Base-by-base conservation (phyloP, 2,888 invertebrate species). In the Cremastinae sp. region DNA sequence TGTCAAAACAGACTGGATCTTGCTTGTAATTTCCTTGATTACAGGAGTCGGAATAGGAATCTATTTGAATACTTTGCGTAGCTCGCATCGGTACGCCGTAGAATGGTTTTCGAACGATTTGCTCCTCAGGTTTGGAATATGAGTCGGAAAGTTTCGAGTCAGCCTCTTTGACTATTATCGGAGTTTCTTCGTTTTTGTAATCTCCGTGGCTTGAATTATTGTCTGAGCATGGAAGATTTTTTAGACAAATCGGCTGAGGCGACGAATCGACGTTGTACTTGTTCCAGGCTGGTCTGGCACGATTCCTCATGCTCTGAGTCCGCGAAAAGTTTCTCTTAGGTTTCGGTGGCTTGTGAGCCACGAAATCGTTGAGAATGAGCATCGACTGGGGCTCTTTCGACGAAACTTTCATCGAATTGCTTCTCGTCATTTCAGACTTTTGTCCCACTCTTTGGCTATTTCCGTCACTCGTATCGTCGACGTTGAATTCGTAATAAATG, bases 281-380 rank as follows among this genome's bases (percentile, higher is more conserved):
- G 73, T 86, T 87, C 88, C 88, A 88, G 1, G 83, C 82, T 0
- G 88, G 88, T 41, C 87, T 80, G 0, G 83, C 80, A 16, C 87
- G 82, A 70, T 88, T 88, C 10, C 87, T 79, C 88, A 88, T 87
- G 18, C 88, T 88, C 53, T 88, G 88, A 0, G 88, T 87, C 0
- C 88, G 83, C 0, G 84, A 80, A 0, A 87, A 86, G 58, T 85
- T 88, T 62, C 87, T 79, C 39, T 87, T 87, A 0, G 94, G 94
- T 86, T 95, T 94, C 0, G 95, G 95, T 0, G 95, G 95, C 83
- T 95, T 95, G 81, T 95, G 95, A 0, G 93, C 93, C 0, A 95
- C 93, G 83, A 82, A 91, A 79, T 84, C 90, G 83, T 88, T 91
- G 5, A 87, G 53, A 22, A 88, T 87, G 18, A 87, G 69, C 84